Evolutionary conservation across 2,888 invertebrate species (phyloP), one percentile per base, ranked within the genome.

Genomic region (Perizoma affinitatum): DNA sequence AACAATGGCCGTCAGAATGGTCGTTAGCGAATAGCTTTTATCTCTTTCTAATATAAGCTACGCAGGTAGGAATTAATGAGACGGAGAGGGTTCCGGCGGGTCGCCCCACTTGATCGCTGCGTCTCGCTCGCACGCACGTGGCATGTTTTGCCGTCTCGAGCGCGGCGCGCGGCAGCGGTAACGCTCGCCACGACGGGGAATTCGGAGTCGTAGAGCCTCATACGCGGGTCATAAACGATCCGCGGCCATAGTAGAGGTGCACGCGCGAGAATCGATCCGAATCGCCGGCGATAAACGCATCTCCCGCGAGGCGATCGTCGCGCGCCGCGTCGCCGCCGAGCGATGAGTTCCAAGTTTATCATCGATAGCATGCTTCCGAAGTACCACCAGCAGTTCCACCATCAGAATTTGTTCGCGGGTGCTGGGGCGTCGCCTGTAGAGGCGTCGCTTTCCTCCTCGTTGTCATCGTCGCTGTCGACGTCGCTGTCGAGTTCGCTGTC

Each of bases 291-390:
- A 90, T 89, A 88, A 90, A 91, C 90, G 90, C 88, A 89, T 90
- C 86, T 90, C 88, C 87, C 88, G 89, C 89, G 89, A 88, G 89
- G 90, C 90, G 90, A 88, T 84, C 92, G 90, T 89, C 92, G 91
- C 92, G 92, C 88, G 88, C 88, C 88, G 90, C 90, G 89, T 88
- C 89, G 88, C 86, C 86, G 86, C 89, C 90, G 94, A 94, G 96
- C 95, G 95, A 98, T 98, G 97, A 97, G 96, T 95, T 97, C 97
- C 95, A 98, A 97, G 96, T 98, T 97, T 95, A 97, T 97, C 95
- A 96, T 98, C 94, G 97, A 98, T 96, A 97, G 97, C 95, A 97
- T 98, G 97, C 96, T 98, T 94, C 97, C 97, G 83, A 98, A 98
- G 95, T 98, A 98, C 94, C 97, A 94, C 87, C 94, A 93, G 90